Percentiles rank a stretch among this genome's conserved stretches.
These are phyloP conservation scores for Drosophila percnosoma DNA, from an alignment of 2,888 invertebrate species.

Conservation along the genomic window DNA sequence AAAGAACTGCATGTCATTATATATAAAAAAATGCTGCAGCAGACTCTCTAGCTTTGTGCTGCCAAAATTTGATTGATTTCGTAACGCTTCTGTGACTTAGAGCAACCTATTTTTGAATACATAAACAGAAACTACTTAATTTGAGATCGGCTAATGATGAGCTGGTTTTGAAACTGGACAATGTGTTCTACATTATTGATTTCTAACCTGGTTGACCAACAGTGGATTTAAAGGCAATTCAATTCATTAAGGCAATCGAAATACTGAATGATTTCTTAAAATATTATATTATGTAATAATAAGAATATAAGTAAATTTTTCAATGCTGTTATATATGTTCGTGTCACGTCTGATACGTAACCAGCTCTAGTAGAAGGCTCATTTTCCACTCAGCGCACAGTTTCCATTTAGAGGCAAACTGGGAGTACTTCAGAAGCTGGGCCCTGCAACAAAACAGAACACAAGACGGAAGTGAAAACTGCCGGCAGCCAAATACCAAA, in stretches of 20 bases:
- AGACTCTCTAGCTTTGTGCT: not conserved
- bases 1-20: not conserved
- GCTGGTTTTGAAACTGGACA: not conserved
- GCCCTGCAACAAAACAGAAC: constrained; percentile 29
- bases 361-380: constrained; percentile 1
- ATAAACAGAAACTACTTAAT: not conserved
- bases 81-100: not conserved
- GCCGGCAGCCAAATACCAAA: constrained; percentile 67
- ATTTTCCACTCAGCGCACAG: constrained; percentile 19
- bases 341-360: not conserved
- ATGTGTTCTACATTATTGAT: not conserved
- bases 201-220: not conserved
- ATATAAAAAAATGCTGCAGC: not conserved
- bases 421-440: constrained; percentile 3
- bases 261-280: not conserved
- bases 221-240: not conserved
- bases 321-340: not conserved
- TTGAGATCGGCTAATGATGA: not conserved
- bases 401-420: constrained; percentile 26
- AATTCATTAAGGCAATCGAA: not conserved
- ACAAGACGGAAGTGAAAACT: constrained; percentile 60
- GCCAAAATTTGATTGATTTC: constrained; percentile 11
- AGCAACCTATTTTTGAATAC: not conserved
- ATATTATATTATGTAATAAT: not conserved
- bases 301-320: not conserved